phyloP scores from a whole-genome alignment of 2,113 vertebrate genomes.

The Smithornis capensis region DNA sequence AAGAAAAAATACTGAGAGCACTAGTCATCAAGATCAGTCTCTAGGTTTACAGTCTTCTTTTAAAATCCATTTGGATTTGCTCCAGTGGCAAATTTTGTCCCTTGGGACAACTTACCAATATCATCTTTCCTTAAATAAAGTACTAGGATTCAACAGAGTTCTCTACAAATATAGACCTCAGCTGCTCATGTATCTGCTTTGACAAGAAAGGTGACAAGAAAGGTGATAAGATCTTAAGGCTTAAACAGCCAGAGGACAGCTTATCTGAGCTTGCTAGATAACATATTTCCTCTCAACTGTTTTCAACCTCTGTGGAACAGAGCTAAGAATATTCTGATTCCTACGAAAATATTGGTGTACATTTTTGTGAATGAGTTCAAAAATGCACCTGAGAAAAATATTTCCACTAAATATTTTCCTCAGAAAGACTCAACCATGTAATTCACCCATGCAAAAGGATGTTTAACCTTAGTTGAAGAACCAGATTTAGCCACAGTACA shows the following conservation, averaged over 20 bases:
- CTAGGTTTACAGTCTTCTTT: neutral
- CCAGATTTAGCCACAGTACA: neutral
- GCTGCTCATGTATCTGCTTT: neutral
- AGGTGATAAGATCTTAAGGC: conserved; percentile 28
- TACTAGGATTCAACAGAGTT: neutral
- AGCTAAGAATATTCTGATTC: neutral
- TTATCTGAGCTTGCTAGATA: conserved; percentile 44
- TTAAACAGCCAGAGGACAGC: neutral
- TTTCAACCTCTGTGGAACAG: neutral
- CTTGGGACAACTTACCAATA: neutral
- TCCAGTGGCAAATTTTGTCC: neutral
- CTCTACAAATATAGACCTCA: neutral
- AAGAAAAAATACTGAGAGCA: neutral
- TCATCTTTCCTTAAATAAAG: neutral
- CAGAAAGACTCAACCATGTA: neutral
- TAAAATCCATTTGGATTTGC: neutral
- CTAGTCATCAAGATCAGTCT: neutral
- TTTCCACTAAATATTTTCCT: neutral
- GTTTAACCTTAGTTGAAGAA: neutral
- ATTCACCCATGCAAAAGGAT: neutral
- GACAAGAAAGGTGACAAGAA: conserved; percentile 6
- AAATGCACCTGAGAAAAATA: neutral
- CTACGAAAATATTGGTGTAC: neutral
- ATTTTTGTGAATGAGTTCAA: neutral
- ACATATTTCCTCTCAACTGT: neutral